Evolutionary conservation across 2,888 invertebrate genomes (phyloP), one percentile per base, ranked within the genome.

Genomic region (Rotaria sp.): DNA sequence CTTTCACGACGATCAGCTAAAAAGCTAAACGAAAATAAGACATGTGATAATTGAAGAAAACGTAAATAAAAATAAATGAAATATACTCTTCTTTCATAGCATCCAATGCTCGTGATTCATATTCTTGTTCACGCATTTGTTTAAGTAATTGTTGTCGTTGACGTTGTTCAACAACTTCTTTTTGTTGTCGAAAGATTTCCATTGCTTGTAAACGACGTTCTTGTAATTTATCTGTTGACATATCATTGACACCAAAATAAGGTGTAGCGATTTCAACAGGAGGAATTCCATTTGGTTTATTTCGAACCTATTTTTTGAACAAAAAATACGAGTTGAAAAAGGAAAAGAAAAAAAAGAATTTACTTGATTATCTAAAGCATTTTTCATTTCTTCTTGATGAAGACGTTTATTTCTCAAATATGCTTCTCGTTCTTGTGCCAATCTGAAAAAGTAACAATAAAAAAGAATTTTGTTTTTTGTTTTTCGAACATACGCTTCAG

Each of bases 231-330:
- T 91, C 91, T 85, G 90, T 90, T 86, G 89, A 90, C 89, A 89
- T 89, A 88, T 91, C 91, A 87, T 90, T 89, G 88, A 90, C 90
- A n/a, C 91, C 91, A 87, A 91, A 91, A 2, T 91, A 88, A 59
- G 89, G 89, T 21, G 88, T 88, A 87, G 91, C 91, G 21, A 90
- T 88, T 86, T 90, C 90, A 38, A 89, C 87, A 3, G 89, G 88
- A 24, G 91, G 91, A 38, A 91, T 87, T 84, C 89, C 90, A 18
- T 89, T 86, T 13, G 91, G 91, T 87, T 90, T 91, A 88, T 89
- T 90, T 85, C 89, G 88, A 75, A 91, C 87, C 91, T 91, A 87
- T 30, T 87, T 87, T 52, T 52, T 5, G 52, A 67, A 67, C 5
- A 35, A 21, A 35, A 41, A 21, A 84, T 21, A 45, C 2, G 5